Percentiles rank a stretch among this genome's conserved stretches.
Conservation (phyloP, 2,888 invertebrate species). For the Neocrepidodera transversa region DNA sequence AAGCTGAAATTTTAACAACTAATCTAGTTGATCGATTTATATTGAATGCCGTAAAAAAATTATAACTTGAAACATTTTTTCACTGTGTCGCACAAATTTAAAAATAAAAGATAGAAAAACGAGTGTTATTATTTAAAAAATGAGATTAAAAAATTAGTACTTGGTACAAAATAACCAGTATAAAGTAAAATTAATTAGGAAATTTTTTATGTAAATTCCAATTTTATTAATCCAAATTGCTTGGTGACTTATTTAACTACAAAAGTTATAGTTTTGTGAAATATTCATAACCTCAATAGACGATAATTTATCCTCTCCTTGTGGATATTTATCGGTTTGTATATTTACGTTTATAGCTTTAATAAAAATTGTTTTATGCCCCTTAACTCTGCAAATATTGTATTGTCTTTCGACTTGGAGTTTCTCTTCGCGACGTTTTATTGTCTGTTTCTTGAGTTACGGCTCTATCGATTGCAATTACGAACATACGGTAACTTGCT, state of each 20-base stretch:
- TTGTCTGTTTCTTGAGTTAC: constrained; percentile 37
- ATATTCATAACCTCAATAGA: constrained; percentile 22
- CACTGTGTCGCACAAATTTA: no score
- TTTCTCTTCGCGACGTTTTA: constrained; percentile 37
- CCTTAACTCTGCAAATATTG: constrained; percentile 39
- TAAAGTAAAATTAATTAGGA: no score
- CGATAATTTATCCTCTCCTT: constrained; percentile 25
- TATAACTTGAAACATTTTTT: no score
- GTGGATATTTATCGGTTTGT: constrained; percentile 37
- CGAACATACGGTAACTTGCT: constrained; percentile 37
- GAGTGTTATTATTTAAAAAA: no score
- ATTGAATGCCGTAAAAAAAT: no score
- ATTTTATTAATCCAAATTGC: constrained; percentile 16
- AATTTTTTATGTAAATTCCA: constrained; percentile 1
- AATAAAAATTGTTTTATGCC: constrained; percentile 42
- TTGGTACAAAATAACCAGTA: no score
- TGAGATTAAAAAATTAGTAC: no score
- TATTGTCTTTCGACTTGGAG: constrained; percentile 38
- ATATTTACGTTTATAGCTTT: constrained; percentile 40
- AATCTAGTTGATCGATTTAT: no score
- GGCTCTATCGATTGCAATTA: constrained; percentile 40
- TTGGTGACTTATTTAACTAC: constrained; percentile 17
- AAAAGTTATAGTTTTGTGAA: constrained; percentile 25
- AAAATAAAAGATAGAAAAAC: no score
- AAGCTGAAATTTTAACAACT: no score